Base-by-base conservation (phyloP, 2,888 invertebrate species). In the Melieria omissa region DNA sequence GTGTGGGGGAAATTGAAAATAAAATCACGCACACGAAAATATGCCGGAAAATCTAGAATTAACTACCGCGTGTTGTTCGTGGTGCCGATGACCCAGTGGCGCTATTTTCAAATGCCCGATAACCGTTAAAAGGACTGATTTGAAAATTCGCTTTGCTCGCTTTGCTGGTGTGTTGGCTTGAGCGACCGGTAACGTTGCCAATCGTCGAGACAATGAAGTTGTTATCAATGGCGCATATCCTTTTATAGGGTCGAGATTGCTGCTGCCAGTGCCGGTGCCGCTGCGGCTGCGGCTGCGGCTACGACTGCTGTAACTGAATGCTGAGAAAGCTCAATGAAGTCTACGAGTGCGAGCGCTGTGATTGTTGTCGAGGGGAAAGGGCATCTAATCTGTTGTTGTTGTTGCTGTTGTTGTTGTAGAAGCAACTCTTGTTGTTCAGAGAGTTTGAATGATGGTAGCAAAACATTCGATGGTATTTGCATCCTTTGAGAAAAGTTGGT, bases 191-290 rank as follows among this genome's bases (percentile, higher is more conserved):
- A 79, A 79, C 78, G 78, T 79, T 78, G 82, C 78, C 81, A 82
- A 81, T 77, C 79, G 80, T 80, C 81, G 81, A 80, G 80, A 80
- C 82, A 86, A 84, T 86, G 86, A 82, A 80, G 75, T 75, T 77
- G 80, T 81, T 83, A 82, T 84, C 82, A 84, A 81, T 79, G 73
- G 75, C 73, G 78, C 84, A 78, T 81, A 83, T 83, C 86, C 84
- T 86, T 85, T 86, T 85, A 85, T 85, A 85, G 85, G n/a, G 44
- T 42, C 49, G 29, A 61, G 8, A 10, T 60, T 52, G 52, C 5
- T 52, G 8, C 12, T 52, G 52, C 12, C 46, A 12, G 14, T 55
- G 57, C 62, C 63, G 69, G 63, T 46, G 63, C n/a, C 45, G 44
- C n/a, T 41, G 55, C 69, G 55, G 69, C 52, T 8, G n/a, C 52